Percentiles rank a stretch among this genome's conserved stretches.
Conservation (phyloP, 2,888 invertebrate species). For the Pilophorus perplexus region DNA sequence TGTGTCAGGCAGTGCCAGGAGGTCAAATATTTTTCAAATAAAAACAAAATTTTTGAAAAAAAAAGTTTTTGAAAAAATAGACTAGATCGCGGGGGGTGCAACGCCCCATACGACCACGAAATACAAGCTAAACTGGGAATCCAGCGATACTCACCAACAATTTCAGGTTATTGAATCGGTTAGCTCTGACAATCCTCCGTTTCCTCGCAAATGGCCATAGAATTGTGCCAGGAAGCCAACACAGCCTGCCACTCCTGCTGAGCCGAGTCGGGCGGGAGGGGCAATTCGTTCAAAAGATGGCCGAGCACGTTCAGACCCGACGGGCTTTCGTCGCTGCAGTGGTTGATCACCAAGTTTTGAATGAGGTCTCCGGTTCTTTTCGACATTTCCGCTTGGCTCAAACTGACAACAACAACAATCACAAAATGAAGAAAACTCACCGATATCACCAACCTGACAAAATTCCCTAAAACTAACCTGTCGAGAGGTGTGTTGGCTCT, state of each 20-base stretch:
- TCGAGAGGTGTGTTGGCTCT: constrained; percentile 57
- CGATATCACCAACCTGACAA: background rate
- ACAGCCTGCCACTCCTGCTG: constrained; percentile 54
- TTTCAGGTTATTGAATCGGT: too few relatives aligned
- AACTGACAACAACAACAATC: constrained; percentile 50
- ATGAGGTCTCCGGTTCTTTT: constrained; percentile 57
- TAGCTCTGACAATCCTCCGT: too few relatives aligned
- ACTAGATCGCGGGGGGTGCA: too few relatives aligned
- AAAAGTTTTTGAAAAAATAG: too few relatives aligned
- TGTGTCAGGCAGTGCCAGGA: too few relatives aligned
- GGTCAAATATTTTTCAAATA: too few relatives aligned
- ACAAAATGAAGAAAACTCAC: background rate
- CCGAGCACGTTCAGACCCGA: constrained; percentile 53
- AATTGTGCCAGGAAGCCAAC: constrained; percentile 38
- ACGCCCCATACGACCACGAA: too few relatives aligned
- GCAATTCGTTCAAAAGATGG: constrained; percentile 56
- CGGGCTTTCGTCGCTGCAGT: constrained; percentile 48
- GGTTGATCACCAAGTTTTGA: constrained; percentile 53
- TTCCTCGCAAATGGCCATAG: constrained; percentile 50
- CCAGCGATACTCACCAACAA: too few relatives aligned
- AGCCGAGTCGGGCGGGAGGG: constrained; percentile 61
- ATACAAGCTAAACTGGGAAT: too few relatives aligned
- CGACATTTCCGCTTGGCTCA: constrained; percentile 62
- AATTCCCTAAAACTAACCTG: constrained; percentile 52
- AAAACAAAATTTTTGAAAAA: too few relatives aligned